These are phyloP conservation scores for Cinara cedri DNA, from an alignment of 2,888 invertebrate genomes.

Conservation along the genomic window DNA sequence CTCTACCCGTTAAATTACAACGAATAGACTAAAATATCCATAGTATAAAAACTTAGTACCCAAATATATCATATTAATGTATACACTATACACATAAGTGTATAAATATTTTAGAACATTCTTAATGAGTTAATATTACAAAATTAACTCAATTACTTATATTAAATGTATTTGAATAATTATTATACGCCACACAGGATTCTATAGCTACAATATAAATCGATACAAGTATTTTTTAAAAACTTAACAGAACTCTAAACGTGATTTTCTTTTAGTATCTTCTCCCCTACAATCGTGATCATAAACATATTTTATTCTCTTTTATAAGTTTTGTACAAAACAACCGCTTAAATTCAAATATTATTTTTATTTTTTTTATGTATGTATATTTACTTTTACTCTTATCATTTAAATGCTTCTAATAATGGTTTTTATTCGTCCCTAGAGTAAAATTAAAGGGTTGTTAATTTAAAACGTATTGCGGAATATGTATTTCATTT, in stretches of 20 bases:
- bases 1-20: too few relatives aligned
- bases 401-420: conserved; percentile 44
- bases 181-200: background rate
- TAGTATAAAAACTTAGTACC: too few relatives aligned
- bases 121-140: background rate
- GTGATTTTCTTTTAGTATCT: conserved; percentile 9
- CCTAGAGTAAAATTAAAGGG: conserved; percentile 48
- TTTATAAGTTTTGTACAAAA: conserved; percentile 29
- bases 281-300: background rate
- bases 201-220: background rate
- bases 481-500: conserved; percentile 24
- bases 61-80: too few relatives aligned
- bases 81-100: too few relatives aligned
- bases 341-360: conserved; percentile 7
- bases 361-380: conserved; percentile 9
- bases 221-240: background rate
- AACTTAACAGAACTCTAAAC: background rate
- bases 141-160: background rate
- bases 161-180: background rate
- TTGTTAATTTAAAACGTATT: conserved; percentile 56
- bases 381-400: conserved; percentile 27
- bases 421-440: conserved; percentile 51
- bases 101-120: too few relatives aligned
- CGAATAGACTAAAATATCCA: too few relatives aligned
- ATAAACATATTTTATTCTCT: background rate